phyloP scores from a whole-genome alignment of 2,113 vertebrate species.

The Alaudala cheleensis region DNA sequence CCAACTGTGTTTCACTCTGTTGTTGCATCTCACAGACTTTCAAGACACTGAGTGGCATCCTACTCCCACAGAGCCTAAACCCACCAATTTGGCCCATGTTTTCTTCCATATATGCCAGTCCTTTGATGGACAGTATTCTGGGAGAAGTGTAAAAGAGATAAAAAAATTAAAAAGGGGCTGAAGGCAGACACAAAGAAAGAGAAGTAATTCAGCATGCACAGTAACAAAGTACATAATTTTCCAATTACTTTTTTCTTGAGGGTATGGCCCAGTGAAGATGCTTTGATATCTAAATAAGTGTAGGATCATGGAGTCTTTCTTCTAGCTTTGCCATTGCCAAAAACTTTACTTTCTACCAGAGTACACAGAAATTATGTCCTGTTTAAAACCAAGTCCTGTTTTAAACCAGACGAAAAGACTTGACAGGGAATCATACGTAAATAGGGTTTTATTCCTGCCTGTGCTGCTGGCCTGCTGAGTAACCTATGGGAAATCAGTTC shows the following conservation, averaged over 20 bases:
- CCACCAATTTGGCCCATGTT: not conserved
- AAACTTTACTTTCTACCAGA: not conserved
- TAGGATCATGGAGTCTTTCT: not conserved
- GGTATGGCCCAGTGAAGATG: not conserved
- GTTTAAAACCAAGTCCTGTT: not conserved
- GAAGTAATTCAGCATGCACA: not conserved
- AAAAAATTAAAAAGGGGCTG: not conserved
- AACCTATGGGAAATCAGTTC: not conserved
- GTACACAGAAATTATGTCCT: not conserved
- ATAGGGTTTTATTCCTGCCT: not conserved
- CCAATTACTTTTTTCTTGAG: not conserved
- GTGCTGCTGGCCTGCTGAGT: not conserved
- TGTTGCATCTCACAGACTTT: not conserved
- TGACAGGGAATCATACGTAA: fast-evolving
- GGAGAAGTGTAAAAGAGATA: not conserved
- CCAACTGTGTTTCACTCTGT: not conserved
- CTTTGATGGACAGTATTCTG: not conserved
- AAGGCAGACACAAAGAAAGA: not conserved
- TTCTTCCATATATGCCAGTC: not conserved
- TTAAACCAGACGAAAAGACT: not conserved
- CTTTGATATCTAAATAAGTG: not conserved
- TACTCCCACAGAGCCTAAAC: not conserved
- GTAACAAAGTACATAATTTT: not conserved
- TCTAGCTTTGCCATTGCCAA: not conserved
- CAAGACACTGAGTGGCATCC: not conserved